A percentile compares a stretch with the other conserved stretches of the same genome.
phyloP scores from a whole-genome alignment of 2,797 vertebrate genomes.

The Brachymystax lenok region DNA sequence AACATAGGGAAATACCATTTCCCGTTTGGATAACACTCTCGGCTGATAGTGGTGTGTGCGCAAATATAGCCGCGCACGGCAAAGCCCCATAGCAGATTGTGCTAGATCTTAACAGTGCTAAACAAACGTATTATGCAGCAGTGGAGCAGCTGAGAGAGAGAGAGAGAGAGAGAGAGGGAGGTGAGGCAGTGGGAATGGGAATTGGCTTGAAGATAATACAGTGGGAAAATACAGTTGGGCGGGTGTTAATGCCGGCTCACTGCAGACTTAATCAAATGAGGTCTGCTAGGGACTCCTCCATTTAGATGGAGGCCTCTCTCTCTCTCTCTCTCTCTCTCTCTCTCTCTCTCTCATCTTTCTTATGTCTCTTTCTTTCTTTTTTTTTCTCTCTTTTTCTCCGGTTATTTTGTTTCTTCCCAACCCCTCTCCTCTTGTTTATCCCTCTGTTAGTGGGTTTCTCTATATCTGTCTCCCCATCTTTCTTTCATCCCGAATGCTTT shows the following conservation, averaged over 20 bases:
- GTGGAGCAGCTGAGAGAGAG: constrained; percentile 30
- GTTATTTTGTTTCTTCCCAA: not conserved
- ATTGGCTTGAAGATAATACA: constrained; percentile 55
- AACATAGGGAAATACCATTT: too few relatives aligned
- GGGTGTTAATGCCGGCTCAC: constrained; percentile 17
- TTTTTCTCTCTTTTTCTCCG: not conserved
- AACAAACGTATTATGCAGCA: constrained; percentile 38
- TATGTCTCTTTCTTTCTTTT: not conserved
- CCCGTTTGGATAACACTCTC: not conserved
- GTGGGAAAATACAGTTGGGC: constrained; percentile 44
- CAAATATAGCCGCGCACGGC: too few relatives aligned
- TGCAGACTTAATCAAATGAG: constrained; percentile 30
- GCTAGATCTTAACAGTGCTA: constrained; percentile 22
- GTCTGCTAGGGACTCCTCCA: constrained; percentile 14
- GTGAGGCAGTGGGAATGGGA: too few relatives aligned
- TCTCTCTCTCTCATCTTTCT: not conserved
- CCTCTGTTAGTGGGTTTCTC: too few relatives aligned
- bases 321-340: not conserved
- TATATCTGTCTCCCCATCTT: too few relatives aligned
- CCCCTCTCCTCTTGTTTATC: too few relatives aligned
- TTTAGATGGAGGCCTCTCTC: constrained; percentile 6
- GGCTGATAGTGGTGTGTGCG: not conserved
- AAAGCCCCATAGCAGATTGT: too few relatives aligned
- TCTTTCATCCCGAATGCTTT: not conserved
- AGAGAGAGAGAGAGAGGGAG: constrained; percentile 10